These are phyloP conservation scores for Manduca sexta DNA, from an alignment of 1,140 invertebrate genomes.

Conservation along the genomic window DNA sequence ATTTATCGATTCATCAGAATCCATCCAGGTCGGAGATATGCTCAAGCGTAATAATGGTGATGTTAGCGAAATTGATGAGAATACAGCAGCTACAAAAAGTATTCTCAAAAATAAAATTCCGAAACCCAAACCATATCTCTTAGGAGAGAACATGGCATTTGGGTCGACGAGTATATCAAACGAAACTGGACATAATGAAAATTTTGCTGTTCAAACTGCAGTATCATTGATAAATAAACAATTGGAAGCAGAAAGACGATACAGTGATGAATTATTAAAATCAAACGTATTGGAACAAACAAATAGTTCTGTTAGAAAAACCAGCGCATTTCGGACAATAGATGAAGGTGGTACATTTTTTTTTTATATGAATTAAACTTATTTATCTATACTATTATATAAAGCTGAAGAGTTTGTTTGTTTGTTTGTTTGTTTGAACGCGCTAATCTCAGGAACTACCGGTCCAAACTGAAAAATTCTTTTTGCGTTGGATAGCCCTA, in stretches of 20 bases:
- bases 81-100: slow-evolving; percentile 76
- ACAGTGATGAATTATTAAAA: slow-evolving; percentile 30
- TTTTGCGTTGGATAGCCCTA: too few relatives aligned
- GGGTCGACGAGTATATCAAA: slow-evolving; percentile 33
- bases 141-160: slow-evolving; percentile 76
- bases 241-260: slow-evolving; percentile 33
- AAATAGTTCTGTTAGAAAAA: slow-evolving; percentile 18
- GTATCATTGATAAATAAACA: slow-evolving; percentile 58
- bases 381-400: too few relatives aligned
- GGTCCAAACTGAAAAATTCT: too few relatives aligned
- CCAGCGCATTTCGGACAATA: slow-evolving; percentile 35
- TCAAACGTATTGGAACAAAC: slow-evolving; percentile 24
- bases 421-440: not conserved
- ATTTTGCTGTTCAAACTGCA: slow-evolving; percentile 25
- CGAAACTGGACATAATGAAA: slow-evolving; percentile 17
- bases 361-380: not conserved
- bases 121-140: slow-evolving; percentile 79
- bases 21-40: slow-evolving; percentile 14
- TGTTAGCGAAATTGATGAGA: slow-evolving; percentile 51
- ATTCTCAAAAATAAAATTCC: slow-evolving; percentile 82
- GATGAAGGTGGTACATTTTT: slow-evolving; percentile 33
- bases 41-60: slow-evolving; percentile 26
- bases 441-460: not conserved
- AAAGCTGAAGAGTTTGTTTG: too few relatives aligned
- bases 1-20: slow-evolving; percentile 21